Base-by-base conservation (phyloP, 2,888 invertebrate species). In the Operophtera brumata region DNA sequence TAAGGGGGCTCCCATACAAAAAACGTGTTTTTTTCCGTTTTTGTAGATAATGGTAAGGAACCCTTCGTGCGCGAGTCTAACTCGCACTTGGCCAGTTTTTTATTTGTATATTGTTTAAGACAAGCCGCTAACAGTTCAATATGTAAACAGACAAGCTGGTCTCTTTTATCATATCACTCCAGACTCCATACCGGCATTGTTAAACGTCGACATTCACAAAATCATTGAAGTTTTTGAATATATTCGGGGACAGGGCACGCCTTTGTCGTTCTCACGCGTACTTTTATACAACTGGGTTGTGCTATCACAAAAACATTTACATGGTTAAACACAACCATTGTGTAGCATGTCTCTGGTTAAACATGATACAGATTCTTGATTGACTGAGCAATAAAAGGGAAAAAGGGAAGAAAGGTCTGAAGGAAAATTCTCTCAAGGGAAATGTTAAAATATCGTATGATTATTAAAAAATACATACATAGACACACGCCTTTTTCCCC, bases 221-320 rank as follows among this genome's bases (percentile, higher is more conserved):
- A 49, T 42, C 49, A 55, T 50, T 41, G 40, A n/a, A 47, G 46
- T 11, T 7, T 42, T 42, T 30, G n/a, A 12, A 36, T 39, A 42
- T 37, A 2, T 4, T 46, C 43, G 11, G 41, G 10, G 13, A 32
- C 26, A 44, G 46, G 42, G 42, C 30, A 36, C 54, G 20, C 34
- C 46, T 39, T 30, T 9, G 36, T 26, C 14, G 43, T 55, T 50
- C 46, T 50, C 50, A 55, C 28, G 47, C 49, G 46, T 50, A 43
- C 43, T 37, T 51, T 37, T 34, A 25, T 42, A 48, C 47, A 44
- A 48, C 30, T 13, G 42, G 30, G 25, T 47, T 50, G 39, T 28
- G 43, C 41, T 46, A 52, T 46, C 12, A n/a, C 28, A 44, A 30
- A 30, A 30, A 30, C 7, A 30, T 30, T 9, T 30, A 6, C 8